phyloP scores from a whole-genome alignment of 2,113 vertebrate species.

The Typhlomys cinereus region DNA sequence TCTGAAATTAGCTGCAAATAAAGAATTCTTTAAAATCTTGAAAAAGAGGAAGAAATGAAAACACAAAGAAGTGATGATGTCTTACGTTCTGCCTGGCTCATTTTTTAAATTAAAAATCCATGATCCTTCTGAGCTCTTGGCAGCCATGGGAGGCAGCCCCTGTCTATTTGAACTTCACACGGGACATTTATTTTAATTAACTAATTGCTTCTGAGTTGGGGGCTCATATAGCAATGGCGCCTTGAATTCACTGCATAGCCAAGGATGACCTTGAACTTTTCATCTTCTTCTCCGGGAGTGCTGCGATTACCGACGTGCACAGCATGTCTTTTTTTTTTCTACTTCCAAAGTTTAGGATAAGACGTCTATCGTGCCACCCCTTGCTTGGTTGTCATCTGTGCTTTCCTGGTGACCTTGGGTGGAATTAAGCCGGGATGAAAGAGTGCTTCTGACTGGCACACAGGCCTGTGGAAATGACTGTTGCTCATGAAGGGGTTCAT shows the following conservation, averaged over 20 bases:
- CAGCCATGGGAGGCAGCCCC: background rate
- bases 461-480: conserved; percentile 71
- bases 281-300: background rate
- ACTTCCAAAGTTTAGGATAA: conserved; percentile 11
- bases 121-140: background rate
- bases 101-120: background rate
- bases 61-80: no score
- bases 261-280: background rate
- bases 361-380: conserved; percentile 3
- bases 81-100: no score
- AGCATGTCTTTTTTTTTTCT: background rate
- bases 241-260: no score
- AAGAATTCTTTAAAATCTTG: no score
- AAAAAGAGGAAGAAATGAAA: no score
- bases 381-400: background rate
- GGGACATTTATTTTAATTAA: background rate
- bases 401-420: conserved; percentile 16
- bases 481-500: conserved; percentile 81
- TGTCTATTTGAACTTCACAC: background rate
- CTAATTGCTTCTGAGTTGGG: background rate
- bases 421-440: conserved; percentile 61
- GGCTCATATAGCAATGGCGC: no score
- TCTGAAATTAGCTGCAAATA: no score
- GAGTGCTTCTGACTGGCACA: conserved; percentile 54
- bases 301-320: background rate